Evolutionary conservation across 1,140 invertebrate species (phyloP).

Genomic region (Tetramorium alpestre): DNA sequence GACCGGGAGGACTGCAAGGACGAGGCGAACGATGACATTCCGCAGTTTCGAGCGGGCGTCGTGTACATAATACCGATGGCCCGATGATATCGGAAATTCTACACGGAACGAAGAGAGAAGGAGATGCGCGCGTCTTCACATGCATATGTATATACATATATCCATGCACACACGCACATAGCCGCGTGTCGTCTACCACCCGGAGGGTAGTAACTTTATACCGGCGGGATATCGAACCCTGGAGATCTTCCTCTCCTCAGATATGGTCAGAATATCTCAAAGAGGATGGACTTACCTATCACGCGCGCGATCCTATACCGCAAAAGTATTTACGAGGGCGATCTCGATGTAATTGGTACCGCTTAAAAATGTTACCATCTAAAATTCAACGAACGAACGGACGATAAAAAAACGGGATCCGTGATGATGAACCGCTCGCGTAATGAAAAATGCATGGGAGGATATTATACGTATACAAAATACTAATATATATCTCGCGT

Average conservation of each 20-base stretch:
- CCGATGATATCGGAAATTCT: conserved; percentile 69
- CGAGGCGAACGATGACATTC: conserved; percentile 50
- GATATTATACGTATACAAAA: background rate
- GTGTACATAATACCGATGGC: conserved; percentile 63
- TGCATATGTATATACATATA: conserved; percentile 18
- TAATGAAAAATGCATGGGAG: conserved; percentile 3
- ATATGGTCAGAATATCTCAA: conserved; percentile 31
- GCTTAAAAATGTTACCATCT: conserved; percentile 39
- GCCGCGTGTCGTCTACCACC: conserved; percentile 2
- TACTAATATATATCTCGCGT: background rate
- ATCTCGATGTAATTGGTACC: conserved; percentile 21
- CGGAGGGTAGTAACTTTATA: conserved; percentile 56
- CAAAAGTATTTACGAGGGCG: conserved; percentile 51
- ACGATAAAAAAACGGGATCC: background rate
- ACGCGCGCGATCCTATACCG: background rate
- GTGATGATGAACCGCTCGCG: background rate
- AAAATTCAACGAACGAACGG: background rate
- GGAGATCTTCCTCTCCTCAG: conserved; percentile 35
- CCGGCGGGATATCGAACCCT: conserved; percentile 47
- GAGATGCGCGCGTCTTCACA: conserved; percentile 25
- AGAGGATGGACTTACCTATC: conserved; percentile 24
- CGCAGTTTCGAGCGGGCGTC: conserved; percentile 56
- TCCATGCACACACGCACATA: conserved; percentile 20
- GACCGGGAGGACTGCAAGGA: conserved; percentile 31
- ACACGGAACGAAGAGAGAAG: conserved; percentile 19